Evolutionary conservation across 53 echinoderm and acorn worm genomes (phyloP).

Genomic region (Pentamera pediparva): DNA sequence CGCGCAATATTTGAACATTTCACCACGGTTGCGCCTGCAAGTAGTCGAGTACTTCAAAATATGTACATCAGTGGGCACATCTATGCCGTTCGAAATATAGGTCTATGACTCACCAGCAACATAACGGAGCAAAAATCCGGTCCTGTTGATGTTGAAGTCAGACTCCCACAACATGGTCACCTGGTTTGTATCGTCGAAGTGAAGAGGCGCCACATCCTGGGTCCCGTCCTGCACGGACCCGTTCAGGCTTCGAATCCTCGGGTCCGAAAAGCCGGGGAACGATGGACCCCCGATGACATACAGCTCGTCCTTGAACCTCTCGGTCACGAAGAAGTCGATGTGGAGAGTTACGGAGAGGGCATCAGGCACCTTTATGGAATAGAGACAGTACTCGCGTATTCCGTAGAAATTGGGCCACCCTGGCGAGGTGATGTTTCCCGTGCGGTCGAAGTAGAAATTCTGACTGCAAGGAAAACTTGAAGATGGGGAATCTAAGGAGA

Average conservation of each 20-base stretch:
- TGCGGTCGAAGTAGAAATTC: conserved; percentile 18
- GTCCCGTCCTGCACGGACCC: conserved; percentile 21
- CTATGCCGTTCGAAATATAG: not conserved
- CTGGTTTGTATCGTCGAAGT: conserved; percentile 50
- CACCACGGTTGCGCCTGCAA: too few relatives aligned
- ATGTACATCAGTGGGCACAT: too few relatives aligned
- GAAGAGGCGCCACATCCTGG: not conserved
- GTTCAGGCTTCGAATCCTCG: conserved; percentile 5
- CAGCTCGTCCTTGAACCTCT: conserved; percentile 58
- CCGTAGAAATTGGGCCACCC: conserved; percentile 48
- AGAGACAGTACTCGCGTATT: conserved; percentile 45
- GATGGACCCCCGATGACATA: conserved; percentile 41
- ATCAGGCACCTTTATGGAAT: conserved; percentile 47
- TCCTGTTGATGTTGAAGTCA: conserved; percentile 59
- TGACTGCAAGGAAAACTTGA: not conserved
- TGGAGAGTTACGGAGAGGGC: conserved; percentile 43
- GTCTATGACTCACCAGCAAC: conserved; percentile 23
- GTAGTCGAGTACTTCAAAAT: too few relatives aligned
- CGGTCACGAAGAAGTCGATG: conserved; percentile 45
- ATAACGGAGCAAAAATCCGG: conserved; percentile 52
- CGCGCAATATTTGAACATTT: too few relatives aligned
- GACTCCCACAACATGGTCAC: conserved; percentile 64
- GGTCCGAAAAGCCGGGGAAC: conserved; percentile 2
- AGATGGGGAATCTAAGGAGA: not conserved
- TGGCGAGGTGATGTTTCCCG: conserved; percentile 54